phyloP scores from a whole-genome alignment of 2,113 vertebrate species.

The Colius striatus region DNA sequence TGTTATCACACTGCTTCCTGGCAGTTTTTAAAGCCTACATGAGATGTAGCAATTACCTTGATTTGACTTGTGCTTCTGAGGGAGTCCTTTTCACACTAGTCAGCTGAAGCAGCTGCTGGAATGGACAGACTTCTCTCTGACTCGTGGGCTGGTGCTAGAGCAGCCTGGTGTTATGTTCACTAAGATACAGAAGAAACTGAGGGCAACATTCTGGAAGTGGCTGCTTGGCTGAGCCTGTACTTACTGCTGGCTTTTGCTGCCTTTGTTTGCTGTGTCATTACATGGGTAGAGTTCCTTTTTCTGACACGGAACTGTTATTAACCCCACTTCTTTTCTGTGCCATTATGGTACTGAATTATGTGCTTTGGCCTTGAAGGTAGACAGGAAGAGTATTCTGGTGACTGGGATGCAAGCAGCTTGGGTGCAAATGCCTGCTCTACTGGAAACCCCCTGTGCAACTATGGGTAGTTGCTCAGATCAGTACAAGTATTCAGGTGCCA shows the following conservation, averaged over 20 bases:
- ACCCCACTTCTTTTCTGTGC: neutral
- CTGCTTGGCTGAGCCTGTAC: neutral
- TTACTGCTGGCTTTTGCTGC: neutral
- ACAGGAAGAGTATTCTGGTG: neutral
- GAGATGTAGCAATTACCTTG: neutral
- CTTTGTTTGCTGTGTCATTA: neutral
- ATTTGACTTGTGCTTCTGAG: neutral
- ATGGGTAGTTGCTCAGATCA: neutral
- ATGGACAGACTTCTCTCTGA: neutral
- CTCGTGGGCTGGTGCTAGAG: neutral
- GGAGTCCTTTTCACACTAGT: neutral
- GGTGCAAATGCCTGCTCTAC: neutral
- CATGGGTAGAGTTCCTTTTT: neutral
- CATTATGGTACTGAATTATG: fast-evolving
- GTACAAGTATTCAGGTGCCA: neutral
- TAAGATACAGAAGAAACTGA: neutral
- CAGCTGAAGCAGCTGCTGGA: neutral
- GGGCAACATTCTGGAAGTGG: neutral
- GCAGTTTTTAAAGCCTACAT: neutral
- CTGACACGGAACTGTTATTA: neutral
- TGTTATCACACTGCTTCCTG: neutral
- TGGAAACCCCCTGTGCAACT: neutral
- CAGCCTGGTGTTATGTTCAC: neutral
- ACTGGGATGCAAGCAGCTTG: neutral
- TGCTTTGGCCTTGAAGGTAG: neutral